Evolutionary conservation across 2,113 vertebrate species (phyloP).

Genomic region (Cynoglossus semilaevis): DNA sequence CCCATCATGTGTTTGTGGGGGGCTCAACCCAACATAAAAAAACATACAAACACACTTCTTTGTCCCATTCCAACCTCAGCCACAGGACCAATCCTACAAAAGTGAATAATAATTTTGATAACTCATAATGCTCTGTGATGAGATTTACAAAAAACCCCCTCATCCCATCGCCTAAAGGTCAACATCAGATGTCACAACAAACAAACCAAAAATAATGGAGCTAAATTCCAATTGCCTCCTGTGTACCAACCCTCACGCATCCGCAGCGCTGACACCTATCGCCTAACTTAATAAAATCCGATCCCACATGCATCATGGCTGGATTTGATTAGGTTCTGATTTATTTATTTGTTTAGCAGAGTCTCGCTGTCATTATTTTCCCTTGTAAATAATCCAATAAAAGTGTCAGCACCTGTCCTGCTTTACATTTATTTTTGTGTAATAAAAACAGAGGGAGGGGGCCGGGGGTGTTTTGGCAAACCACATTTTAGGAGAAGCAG

Average conservation of each 20-base stretch:
- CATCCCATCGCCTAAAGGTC: slow-evolving; percentile 15
- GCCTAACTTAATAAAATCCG: slow-evolving; percentile 66
- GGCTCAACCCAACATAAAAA: too few relatives aligned
- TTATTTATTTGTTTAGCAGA: slow-evolving; percentile 79
- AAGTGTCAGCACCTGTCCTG: slow-evolving; percentile 64
- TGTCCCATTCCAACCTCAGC: too few relatives aligned
- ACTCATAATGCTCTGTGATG: background rate
- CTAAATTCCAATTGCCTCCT: slow-evolving; percentile 39
- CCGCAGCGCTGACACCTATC: slow-evolving; percentile 62
- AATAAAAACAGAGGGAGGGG: slow-evolving; percentile 59
- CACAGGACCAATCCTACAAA: too few relatives aligned
- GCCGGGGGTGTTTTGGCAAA: slow-evolving; percentile 47
- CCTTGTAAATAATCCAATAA: slow-evolving; percentile 79
- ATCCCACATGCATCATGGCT: slow-evolving; percentile 63
- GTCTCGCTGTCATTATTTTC: slow-evolving; percentile 73
- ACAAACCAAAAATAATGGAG: background rate
- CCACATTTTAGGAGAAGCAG: slow-evolving; percentile 32
- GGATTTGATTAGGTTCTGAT: slow-evolving; percentile 74
- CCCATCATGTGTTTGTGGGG: too few relatives aligned
- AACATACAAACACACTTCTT: too few relatives aligned
- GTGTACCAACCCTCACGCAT: slow-evolving; percentile 30
- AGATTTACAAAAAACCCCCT: slow-evolving; percentile 13
- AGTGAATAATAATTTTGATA: background rate
- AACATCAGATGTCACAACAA: slow-evolving; percentile 18
- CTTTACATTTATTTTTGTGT: slow-evolving; percentile 70